Evolutionary conservation across 2,113 vertebrate species (phyloP), one percentile per base, ranked within the genome.

Genomic region (Neolamprologus variostigma): DNA sequence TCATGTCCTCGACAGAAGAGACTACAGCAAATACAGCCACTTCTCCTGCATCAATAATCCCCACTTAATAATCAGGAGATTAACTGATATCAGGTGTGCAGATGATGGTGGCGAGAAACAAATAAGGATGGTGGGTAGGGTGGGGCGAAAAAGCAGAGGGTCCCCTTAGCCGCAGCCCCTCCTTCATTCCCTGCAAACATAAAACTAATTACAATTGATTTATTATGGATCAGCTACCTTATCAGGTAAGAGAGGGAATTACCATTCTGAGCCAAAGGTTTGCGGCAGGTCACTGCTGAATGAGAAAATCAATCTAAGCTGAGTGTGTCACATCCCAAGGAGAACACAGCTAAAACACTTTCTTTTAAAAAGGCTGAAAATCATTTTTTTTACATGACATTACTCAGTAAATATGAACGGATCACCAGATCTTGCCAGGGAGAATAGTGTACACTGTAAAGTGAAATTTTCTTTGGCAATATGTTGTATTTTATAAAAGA

Each of bases 171-270:
- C 10, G 26, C 42, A 31, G 81, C 28, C 55, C 35, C 96, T 93
- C 91, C 50, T 96, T 53, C 4, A 31, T 54, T 33, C 79, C 87
- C 59, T 51, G 42, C 71, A 73, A 87, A 85, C 93, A 88, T 91
- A 93, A 96, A 98, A 96, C 97, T 98, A 99, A 99, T 99, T 98
- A 98, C 95, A 98, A 98, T 98, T 97, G 98, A 98, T 98, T 98
- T 97, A 97, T 97, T 97, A 98, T 97, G 96, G 97, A 97, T 97
- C 96, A 96, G 96, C 96, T 96, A 96, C 95, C 97, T 99, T 99
- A 98, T 98, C 98, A 97, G 97, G 97, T 97, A 95, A 96, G 97
- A 94, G 96, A 96, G 92, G 94, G 97, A 97, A 97, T 98, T 96
- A 97, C 97, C 95, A 96, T 94, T 96, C 96, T 90, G 94, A 97